These are phyloP conservation scores for Leptogaster cylindrica DNA, from an alignment of 2,888 invertebrate genomes.

Conservation along the genomic window DNA sequence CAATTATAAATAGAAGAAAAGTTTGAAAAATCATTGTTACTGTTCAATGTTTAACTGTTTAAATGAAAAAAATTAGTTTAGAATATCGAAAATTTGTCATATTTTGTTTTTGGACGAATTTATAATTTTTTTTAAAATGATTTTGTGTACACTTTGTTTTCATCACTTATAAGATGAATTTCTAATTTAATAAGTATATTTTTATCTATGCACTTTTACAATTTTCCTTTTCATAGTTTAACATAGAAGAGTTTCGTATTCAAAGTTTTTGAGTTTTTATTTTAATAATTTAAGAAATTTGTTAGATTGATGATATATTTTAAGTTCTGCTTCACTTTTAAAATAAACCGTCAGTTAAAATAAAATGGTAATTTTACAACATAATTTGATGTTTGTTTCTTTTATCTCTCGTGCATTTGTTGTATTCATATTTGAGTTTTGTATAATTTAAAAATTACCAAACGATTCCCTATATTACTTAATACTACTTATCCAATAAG, in stretches of 20 bases:
- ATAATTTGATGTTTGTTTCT: slow-evolving; percentile 38
- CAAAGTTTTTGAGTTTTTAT: slow-evolving; percentile 46
- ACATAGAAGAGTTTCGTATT: slow-evolving; percentile 44
- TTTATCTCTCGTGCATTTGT: slow-evolving; percentile 34
- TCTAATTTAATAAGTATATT: slow-evolving; percentile 17
- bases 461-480: too few species aligned
- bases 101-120: slow-evolving; percentile 1
- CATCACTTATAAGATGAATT: slow-evolving; percentile 2
- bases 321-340: slow-evolving; percentile 35
- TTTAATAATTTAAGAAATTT: slow-evolving; percentile 41
- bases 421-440: slow-evolving; percentile 8
- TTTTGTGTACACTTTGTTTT: slow-evolving; percentile 6
- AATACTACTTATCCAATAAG: too few species aligned
- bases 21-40: slow-evolving; percentile 1
- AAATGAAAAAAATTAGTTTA: slow-evolving; percentile 14
- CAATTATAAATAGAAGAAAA: slow-evolving; percentile 40
- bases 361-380: slow-evolving; percentile 35
- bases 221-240: slow-evolving; percentile 20
- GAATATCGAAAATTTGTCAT: not conserved
- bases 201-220: too few species aligned
- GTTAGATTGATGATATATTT: slow-evolving; percentile 40
- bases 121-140: not conserved
- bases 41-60: slow-evolving; percentile 37
- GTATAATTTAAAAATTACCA: too few species aligned
- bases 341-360: too few species aligned